These are phyloP conservation scores for Perca flavescens DNA, from an alignment of 2,113 vertebrate genomes.

Conservation along the genomic window DNA sequence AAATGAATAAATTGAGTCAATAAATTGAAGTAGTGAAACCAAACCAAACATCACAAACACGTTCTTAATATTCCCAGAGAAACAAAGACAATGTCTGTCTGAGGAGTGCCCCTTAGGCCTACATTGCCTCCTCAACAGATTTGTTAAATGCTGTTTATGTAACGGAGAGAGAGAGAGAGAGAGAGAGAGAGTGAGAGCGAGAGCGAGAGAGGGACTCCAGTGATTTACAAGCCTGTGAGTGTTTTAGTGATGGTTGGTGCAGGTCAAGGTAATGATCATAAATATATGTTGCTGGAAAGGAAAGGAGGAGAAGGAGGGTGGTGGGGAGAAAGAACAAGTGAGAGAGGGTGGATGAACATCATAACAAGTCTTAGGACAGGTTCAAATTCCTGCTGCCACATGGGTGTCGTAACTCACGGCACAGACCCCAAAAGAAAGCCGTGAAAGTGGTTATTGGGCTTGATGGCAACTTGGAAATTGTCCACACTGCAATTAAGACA, in stretches of 20 bases:
- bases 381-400: slow-evolving; percentile 56
- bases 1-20: slow-evolving; percentile 15
- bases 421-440: slow-evolving; percentile 21
- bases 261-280: slow-evolving; percentile 83
- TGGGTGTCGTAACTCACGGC: slow-evolving; percentile 41
- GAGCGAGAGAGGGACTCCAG: slow-evolving; percentile 28
- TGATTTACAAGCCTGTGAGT: slow-evolving; percentile 73
- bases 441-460: slow-evolving; percentile 6
- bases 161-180: slow-evolving; percentile 35
- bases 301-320: slow-evolving; percentile 13
- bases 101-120: slow-evolving; percentile 20
- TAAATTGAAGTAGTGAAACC: slow-evolving; percentile 7
- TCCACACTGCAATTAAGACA: background rate
- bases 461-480: background rate
- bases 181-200: slow-evolving; percentile 25
- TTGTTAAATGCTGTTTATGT: slow-evolving; percentile 67
- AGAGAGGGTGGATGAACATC: slow-evolving; percentile 44
- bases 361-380: slow-evolving; percentile 58
- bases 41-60: slow-evolving; percentile 15
- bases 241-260: slow-evolving; percentile 67
- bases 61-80: slow-evolving; percentile 29
- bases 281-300: slow-evolving; percentile 65
- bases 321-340: slow-evolving; percentile 11
- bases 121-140: slow-evolving; percentile 26
- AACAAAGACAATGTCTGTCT: slow-evolving; percentile 16